phyloP scores from a whole-genome alignment of 1,140 invertebrate genomes.

The Philotrypesis tridentata region DNA sequence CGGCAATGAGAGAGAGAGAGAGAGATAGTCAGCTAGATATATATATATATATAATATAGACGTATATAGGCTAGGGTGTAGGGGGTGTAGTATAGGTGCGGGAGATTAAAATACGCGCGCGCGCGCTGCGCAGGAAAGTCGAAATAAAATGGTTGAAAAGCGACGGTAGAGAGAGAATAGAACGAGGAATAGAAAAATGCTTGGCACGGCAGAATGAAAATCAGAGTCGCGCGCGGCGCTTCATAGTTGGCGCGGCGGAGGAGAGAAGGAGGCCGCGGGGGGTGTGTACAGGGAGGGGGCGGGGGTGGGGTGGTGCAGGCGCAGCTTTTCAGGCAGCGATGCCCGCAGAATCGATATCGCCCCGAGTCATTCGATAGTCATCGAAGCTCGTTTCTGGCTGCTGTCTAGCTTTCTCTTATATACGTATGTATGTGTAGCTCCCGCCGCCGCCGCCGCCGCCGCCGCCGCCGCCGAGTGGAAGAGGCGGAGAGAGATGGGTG shows the following conservation, averaged over 20 bases:
- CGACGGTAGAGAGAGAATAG: no score
- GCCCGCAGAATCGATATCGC: slow-evolving; percentile 69
- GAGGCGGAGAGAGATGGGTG: not conserved
- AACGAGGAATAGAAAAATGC: slow-evolving; percentile 34
- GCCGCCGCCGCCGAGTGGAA: slow-evolving; percentile 35
- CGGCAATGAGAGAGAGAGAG: not conserved
- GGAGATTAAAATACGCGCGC: not conserved
- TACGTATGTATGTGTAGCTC: no score
- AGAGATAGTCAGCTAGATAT: not conserved
- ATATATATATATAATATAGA: not conserved
- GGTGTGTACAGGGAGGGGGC: no score
- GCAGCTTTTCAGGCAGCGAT: slow-evolving; percentile 53
- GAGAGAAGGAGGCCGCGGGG: no score
- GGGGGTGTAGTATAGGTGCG: no score
- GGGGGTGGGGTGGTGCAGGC: no score
- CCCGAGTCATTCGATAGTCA: slow-evolving; percentile 71
- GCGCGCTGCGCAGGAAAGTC: slow-evolving; percentile 2
- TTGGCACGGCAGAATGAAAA: slow-evolving; percentile 47
- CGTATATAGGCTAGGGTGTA: no score
- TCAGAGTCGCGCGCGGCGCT: slow-evolving; percentile 39
- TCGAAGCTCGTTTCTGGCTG: slow-evolving; percentile 56
- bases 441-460: slow-evolving; percentile 34
- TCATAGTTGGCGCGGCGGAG: slow-evolving; percentile 39
- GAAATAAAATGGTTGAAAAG: slow-evolving; percentile 38
- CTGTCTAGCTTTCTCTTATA: slow-evolving; percentile 34